Evolutionary conservation across 2,888 invertebrate genomes (phyloP).

Genomic region (Tipula lateralis): DNA sequence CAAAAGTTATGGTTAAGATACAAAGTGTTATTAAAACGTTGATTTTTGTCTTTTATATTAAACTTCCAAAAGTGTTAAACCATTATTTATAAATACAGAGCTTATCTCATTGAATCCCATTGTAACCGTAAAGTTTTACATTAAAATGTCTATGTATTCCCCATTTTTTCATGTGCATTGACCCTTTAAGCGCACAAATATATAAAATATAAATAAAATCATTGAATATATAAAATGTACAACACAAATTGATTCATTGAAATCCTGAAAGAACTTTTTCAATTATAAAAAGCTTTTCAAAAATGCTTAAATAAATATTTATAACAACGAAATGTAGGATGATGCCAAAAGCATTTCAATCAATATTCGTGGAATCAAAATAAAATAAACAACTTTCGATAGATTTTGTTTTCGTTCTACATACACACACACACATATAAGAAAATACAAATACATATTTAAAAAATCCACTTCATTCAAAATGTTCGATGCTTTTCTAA

Average conservation of each 20-base stretch:
- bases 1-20: too few species aligned
- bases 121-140: too few species aligned
- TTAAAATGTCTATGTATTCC: too few species aligned
- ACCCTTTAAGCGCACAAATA: background rate
- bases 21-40: too few species aligned
- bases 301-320: background rate
- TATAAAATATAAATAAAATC: background rate
- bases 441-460: background rate
- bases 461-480: background rate
- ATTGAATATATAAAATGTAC: background rate
- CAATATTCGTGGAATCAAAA: background rate
- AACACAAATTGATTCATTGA: background rate
- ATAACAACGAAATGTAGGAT: background rate
- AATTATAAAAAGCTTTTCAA: background rate
- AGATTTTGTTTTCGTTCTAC: background rate
- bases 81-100: too few species aligned
- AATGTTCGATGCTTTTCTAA: too few species aligned
- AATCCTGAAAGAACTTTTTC: background rate
- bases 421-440: background rate
- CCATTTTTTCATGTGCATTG: background rate
- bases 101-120: too few species aligned
- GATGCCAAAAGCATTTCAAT: background rate
- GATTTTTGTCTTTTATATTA: too few species aligned
- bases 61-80: too few species aligned
- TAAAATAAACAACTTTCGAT: background rate